Evolutionary conservation across 2,797 vertebrate species (phyloP).

Genomic region (Cottoperca gobio): DNA sequence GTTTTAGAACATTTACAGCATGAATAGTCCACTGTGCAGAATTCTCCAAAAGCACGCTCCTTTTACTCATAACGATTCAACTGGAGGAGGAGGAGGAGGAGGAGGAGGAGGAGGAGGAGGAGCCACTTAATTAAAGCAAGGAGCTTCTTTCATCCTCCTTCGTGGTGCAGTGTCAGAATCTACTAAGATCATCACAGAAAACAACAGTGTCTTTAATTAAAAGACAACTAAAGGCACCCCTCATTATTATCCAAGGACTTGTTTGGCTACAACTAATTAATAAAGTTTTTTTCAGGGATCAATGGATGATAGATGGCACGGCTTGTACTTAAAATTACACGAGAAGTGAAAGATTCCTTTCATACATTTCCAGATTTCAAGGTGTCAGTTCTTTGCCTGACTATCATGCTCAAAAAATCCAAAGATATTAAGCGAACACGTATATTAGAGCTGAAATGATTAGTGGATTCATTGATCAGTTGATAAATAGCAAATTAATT

Average conservation of each 20-base stretch:
- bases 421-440: not conserved
- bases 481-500: not conserved
- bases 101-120: not conserved
- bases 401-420: not conserved
- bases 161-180: conserved; percentile 30
- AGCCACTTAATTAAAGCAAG: conserved; percentile 65
- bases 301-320: not conserved
- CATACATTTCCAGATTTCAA: not conserved
- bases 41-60: conserved; percentile 31
- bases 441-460: not conserved
- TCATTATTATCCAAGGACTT: not conserved
- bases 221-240: conserved; percentile 4
- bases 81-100: not conserved
- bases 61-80: conserved; percentile 28
- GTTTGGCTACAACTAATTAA: not conserved
- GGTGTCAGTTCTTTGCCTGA: not conserved
- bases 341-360: not conserved
- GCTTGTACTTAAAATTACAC: not conserved
- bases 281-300: not conserved
- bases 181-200: conserved; percentile 44
- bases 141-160: conserved; percentile 41
- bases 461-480: not conserved
- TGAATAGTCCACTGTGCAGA: conserved; percentile 16
- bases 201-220: conserved; percentile 39
- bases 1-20: conserved; percentile 14